Base-by-base conservation (phyloP, 1,140 invertebrate species). In the Plodia interpunctella region DNA sequence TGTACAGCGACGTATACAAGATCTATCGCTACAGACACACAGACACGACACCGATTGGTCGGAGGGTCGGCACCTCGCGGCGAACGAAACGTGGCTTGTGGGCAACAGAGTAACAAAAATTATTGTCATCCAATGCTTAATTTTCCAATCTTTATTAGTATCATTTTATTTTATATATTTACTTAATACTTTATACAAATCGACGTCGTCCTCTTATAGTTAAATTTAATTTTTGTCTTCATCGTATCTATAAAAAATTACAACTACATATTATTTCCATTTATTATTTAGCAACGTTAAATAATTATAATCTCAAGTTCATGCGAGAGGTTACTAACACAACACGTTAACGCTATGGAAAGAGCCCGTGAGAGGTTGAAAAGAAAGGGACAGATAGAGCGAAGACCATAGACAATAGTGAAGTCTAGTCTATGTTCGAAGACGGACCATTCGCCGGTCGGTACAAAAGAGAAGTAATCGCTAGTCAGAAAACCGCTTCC, bases 101-200 rank as follows among this genome's bases (percentile, higher is more conserved):
- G 25, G 30, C 65, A 62, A 56, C 65, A 75, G 58, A 61, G 77
- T 86, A 87, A 86, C 83, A 82, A 82, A 81, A 88, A 86, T 88
- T 88, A 88, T 88, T 88, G 86, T 88, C 86, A 84, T 88, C 82
- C 83, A 82, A 88, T 88, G 82, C 83, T 88, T 86, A 84, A 76
- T 69, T 72, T 81, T 80, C 66, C 86, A 82, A 81, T 79, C 69
- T 72, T 81, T 79, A 80, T 72, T 75, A 64, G 59, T 78, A 74
- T 72, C 62, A 65, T 72, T 75, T 70, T 64, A 70, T 70, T 67
- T 75, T 71, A 10, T 32, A 5, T 75, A 75, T 74, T 77, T 70
- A 82, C 74, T 77, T 74, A 87, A 74, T 66, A 83, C 73, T 83
- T 80, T 88, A 80, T 79, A 87, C 82, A 85, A 71, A 72, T 77